Evolutionary conservation across 2,113 vertebrate species (phyloP), one percentile per base, ranked within the genome.

Genomic region (Notothenia rossii): DNA sequence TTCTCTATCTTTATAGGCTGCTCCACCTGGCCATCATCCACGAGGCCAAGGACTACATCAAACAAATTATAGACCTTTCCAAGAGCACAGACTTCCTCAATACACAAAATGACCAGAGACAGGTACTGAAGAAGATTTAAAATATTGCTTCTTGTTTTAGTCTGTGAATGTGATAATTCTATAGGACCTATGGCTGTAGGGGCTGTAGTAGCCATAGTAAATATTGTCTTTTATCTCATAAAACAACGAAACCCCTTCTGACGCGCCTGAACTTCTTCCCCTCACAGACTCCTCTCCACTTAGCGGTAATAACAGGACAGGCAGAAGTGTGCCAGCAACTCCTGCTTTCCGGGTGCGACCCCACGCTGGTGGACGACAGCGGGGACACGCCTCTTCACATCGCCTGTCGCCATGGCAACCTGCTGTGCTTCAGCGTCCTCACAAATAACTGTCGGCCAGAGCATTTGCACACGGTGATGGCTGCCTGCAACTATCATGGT

Each of bases 11-110:
- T 65, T 67, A 2, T 86, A 99, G 98, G 90, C 94, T 98, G 81
- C 96, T 99, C 59, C 97, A 99, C 88, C 90, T 99, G 89, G 97
- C 97, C 2, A 95, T 99, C 59, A 99, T 99, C 90, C 98, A 99
- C 1, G 97, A 98, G 76, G 96, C 96, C 59, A 96, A 96, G 78
- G 92, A 96, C 11, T 92, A 96, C 85, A 96, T 96, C 29, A 77
- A 89, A 71, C 94, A 95, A 51, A 96, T 97, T 83, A 95, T 99
- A 22, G 93, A 94, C n/a, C 93, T 95, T 69, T 94, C 96, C 13
- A 91, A 91, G 33, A 94, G 95, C 56, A 95, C 97, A 89, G 64
- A 87, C 51, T 99, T 98, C 86, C 96, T 99, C 54, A 96, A 98
- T 89, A 89, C 91, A 77, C 97, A 98, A 91, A 99, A 99, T 87